A percentile compares a stretch with the other conserved stretches of the same genome.
Evolutionary conservation across 2,797 vertebrate species (phyloP).

Genomic region (Sus cebifrons): DNA sequence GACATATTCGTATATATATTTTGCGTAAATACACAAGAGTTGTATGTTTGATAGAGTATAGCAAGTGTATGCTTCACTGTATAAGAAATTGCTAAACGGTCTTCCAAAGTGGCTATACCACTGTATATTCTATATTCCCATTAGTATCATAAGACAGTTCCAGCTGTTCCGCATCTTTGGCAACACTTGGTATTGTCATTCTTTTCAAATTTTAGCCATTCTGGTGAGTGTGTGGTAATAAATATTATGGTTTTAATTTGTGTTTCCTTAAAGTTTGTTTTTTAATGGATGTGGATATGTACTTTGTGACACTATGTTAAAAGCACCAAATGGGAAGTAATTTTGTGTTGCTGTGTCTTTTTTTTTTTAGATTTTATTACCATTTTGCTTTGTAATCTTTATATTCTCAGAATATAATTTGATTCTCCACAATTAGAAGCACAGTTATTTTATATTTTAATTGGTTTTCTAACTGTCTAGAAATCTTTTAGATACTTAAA

Average conservation of each 20-base stretch:
- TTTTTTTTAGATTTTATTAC: not conserved
- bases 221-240: not conserved
- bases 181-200: not conserved
- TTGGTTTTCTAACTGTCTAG: constrained; percentile 32
- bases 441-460: constrained; percentile 57
- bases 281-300: constrained; percentile 52
- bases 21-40: not conserved
- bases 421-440: constrained; percentile 1
- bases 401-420: constrained; percentile 60
- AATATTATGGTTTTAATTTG: constrained; percentile 11
- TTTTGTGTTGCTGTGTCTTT: not conserved
- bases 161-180: constrained; percentile 25
- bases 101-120: not conserved
- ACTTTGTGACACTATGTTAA: constrained; percentile 5
- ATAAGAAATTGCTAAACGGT: not conserved
- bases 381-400: constrained; percentile 43
- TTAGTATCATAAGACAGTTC: not conserved
- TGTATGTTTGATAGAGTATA: not conserved
- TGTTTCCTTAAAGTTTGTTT: constrained; percentile 45
- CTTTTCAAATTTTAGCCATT: constrained; percentile 23
- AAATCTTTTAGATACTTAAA: constrained; percentile 53
- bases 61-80: not conserved
- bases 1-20: not conserved
- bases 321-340: not conserved
- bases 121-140: not conserved